Percentiles rank a stretch among this genome's conserved stretches.
Evolutionary conservation across 2,113 vertebrate genomes (phyloP).

Genomic region (Balaenoptera acutorostrata): DNA sequence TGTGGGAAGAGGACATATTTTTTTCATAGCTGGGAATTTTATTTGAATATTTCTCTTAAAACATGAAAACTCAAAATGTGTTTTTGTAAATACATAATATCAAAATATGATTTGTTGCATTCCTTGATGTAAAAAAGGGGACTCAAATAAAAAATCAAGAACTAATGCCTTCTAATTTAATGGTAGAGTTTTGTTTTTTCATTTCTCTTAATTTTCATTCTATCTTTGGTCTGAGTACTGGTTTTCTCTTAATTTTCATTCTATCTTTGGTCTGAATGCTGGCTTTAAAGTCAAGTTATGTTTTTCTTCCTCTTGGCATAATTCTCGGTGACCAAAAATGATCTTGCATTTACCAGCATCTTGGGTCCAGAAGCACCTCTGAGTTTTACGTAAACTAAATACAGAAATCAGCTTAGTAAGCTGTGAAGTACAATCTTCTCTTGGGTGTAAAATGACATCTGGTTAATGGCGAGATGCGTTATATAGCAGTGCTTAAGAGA

Average conservation of each 20-base stretch:
- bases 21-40: neutral
- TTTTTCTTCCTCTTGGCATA: neutral
- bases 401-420: neutral
- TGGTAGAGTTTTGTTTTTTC: neutral
- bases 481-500: neutral
- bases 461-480: neutral
- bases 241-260: neutral
- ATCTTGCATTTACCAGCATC: neutral
- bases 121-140: neutral
- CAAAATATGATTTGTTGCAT: neutral
- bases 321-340: neutral
- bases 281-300: neutral
- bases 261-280: neutral
- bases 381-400: neutral
- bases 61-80: neutral
- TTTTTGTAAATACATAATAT: neutral
- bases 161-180: neutral
- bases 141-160: neutral
- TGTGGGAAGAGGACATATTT: neutral
- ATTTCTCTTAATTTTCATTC: neutral
- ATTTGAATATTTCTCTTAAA: neutral
- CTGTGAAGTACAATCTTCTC: neutral
- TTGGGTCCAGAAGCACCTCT: neutral
- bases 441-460: neutral
- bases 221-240: neutral